These are phyloP conservation scores for Macrotus californicus DNA, from an alignment of 2,113 vertebrate genomes.

Conservation along the genomic window DNA sequence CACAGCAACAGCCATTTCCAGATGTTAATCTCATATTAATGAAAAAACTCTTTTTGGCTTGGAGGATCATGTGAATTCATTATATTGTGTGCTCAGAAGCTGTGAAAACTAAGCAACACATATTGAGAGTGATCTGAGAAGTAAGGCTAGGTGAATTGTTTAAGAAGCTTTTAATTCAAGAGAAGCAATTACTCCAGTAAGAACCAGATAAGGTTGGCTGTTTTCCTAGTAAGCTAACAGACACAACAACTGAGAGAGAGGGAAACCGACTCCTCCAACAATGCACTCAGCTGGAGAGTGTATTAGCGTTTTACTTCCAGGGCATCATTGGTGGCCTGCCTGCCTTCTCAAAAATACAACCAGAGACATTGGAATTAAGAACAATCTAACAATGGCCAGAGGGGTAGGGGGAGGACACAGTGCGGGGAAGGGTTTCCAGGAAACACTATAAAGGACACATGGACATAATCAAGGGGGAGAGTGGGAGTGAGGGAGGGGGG, in stretches of 20 bases:
- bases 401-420: too few species aligned
- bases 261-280: conserved; percentile 45
- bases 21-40: conserved; percentile 34
- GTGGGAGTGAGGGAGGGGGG: too few species aligned
- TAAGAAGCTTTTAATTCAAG: conserved; percentile 58
- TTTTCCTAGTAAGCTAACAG: conserved; percentile 41
- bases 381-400: too few species aligned
- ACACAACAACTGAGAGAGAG: background rate
- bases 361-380: too few species aligned
- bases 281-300: background rate
- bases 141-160: conserved; percentile 51
- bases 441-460: too few species aligned
- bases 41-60: background rate
- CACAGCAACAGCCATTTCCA: background rate
- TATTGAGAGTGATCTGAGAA: conserved; percentile 49
- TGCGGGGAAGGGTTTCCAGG: too few species aligned
- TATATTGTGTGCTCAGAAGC: conserved; percentile 19
- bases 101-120: conserved; percentile 30
- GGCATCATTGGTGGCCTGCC: background rate
- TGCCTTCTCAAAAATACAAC: too few species aligned
- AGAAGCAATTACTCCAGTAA: conserved; percentile 40
- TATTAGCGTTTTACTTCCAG: background rate
- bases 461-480: too few species aligned
- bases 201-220: background rate
- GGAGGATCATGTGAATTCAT: conserved; percentile 43